Evolutionary conservation across 2,113 vertebrate species (phyloP).

Genomic region (Brachionichthys hirsutus): DNA sequence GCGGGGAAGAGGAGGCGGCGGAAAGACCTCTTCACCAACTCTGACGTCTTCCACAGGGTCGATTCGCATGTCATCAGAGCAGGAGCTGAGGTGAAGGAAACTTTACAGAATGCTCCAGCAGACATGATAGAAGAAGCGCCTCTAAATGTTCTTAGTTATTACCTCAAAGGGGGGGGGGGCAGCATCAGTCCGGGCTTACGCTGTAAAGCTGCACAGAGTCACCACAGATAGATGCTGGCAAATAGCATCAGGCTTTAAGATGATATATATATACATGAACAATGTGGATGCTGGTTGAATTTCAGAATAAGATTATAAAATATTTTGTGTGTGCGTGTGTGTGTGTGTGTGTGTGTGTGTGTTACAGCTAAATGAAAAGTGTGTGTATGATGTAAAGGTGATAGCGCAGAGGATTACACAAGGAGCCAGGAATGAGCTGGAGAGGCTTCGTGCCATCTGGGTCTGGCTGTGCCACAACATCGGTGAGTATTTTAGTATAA

Average conservation of each 20-base stretch:
- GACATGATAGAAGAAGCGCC: not conserved
- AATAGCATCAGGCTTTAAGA: no score
- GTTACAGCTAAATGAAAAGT: conserved; percentile 70
- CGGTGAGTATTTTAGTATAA: conserved; percentile 52
- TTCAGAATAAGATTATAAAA: not conserved
- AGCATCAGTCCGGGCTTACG: not conserved
- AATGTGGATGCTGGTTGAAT: not conserved
- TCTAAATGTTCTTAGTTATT: not conserved
- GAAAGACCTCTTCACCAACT: conserved; percentile 73
- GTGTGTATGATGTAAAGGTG: conserved; percentile 59
- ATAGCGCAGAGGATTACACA: conserved; percentile 73
- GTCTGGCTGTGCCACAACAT: conserved; percentile 86
- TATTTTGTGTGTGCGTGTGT: conserved; percentile 10
- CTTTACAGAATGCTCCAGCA: not conserved
- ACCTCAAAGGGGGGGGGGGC: no score
- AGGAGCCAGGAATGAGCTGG: conserved; percentile 72
- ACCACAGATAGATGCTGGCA: no score
- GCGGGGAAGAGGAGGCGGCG: conserved; percentile 61
- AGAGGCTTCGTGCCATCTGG: conserved; percentile 77
- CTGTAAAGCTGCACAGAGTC: no score
- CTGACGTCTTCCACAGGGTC: conserved; percentile 60
- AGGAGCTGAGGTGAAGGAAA: conserved; percentile 71
- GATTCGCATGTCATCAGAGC: conserved; percentile 67
- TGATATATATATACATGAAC: no score
- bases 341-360: conserved; percentile 31